phyloP scores from a whole-genome alignment of 2,888 invertebrate genomes.

The Nephrocerus scutellatus region DNA sequence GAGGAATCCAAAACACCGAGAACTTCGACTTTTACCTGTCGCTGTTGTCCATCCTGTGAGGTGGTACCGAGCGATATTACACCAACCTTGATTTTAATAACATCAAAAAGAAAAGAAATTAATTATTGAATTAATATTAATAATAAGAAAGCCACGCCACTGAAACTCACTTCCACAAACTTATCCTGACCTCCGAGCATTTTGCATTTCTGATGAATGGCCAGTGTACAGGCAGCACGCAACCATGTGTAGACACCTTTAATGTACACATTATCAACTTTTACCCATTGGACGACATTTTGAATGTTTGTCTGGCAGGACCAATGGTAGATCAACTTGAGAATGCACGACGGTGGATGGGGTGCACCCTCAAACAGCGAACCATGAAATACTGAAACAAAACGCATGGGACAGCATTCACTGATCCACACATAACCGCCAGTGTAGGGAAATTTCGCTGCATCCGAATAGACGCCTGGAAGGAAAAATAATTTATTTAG shows the following conservation, averaged over 20 bases:
- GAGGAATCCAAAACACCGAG: conserved; percentile 72
- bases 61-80: conserved; percentile 84
- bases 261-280: conserved; percentile 64
- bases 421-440: conserved; percentile 90
- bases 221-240: conserved; percentile 71
- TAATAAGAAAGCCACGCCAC: too few relatives aligned
- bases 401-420: conserved; percentile 76
- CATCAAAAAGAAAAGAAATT: too few relatives aligned
- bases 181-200: conserved; percentile 65
- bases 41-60: conserved; percentile 65
- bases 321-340: conserved; percentile 87
- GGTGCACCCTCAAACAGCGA: conserved; percentile 82
- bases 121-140: neutral
- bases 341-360: conserved; percentile 72
- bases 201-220: conserved; percentile 68
- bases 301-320: conserved; percentile 83
- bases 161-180: conserved; percentile 55
- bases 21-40: conserved; percentile 83
- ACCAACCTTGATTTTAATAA: too few relatives aligned
- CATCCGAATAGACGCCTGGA: conserved; percentile 76
- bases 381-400: conserved; percentile 79
- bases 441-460: conserved; percentile 75
- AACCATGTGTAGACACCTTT: conserved; percentile 63
- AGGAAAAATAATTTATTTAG: conserved; percentile 13
- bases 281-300: conserved; percentile 84